These are phyloP conservation scores for Hoplodrina ambigua DNA, from an alignment of 2,888 invertebrate species.

Conservation along the genomic window DNA sequence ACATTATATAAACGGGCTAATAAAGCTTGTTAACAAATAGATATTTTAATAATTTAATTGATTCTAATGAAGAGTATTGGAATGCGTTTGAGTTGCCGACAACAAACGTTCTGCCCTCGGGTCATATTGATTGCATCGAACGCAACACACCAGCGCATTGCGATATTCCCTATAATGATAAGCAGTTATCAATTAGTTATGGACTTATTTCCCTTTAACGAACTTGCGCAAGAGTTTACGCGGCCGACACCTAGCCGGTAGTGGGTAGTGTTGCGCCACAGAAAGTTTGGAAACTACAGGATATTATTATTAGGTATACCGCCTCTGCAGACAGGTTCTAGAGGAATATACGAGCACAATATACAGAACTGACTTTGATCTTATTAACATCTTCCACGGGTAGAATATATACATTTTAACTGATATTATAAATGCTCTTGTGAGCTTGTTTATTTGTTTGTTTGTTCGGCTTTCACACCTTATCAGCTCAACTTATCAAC, in stretches of 20 bases:
- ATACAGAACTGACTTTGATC: background rate
- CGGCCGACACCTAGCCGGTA: background rate
- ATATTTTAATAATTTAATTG: constrained; percentile 18
- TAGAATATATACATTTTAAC: too few species aligned
- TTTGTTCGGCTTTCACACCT: too few species aligned
- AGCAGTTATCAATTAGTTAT: constrained; percentile 6
- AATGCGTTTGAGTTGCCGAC: constrained; percentile 18
- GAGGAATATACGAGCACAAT: background rate
- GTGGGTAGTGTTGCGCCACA: constrained; percentile 40
- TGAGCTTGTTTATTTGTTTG: too few species aligned
- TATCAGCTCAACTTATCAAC: too few species aligned
- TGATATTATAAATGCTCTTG: too few species aligned
- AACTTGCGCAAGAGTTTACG: constrained; percentile 23
- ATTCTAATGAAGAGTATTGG: background rate
- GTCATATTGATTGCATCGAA: constrained; percentile 22
- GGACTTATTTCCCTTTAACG: constrained; percentile 21
- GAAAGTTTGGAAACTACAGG: constrained; percentile 19
- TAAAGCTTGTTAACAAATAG: constrained; percentile 4
- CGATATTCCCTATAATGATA: background rate
- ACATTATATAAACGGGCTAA: background rate
- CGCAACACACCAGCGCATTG: background rate
- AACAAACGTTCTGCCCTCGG: background rate
- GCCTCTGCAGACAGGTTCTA: constrained; percentile 28
- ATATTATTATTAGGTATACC: constrained; percentile 19
- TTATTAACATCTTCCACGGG: background rate